A percentile compares a stretch with the other conserved stretches of the same genome.
Evolutionary conservation across 2,888 invertebrate genomes (phyloP).

Genomic region (Tupiocoris notatus): DNA sequence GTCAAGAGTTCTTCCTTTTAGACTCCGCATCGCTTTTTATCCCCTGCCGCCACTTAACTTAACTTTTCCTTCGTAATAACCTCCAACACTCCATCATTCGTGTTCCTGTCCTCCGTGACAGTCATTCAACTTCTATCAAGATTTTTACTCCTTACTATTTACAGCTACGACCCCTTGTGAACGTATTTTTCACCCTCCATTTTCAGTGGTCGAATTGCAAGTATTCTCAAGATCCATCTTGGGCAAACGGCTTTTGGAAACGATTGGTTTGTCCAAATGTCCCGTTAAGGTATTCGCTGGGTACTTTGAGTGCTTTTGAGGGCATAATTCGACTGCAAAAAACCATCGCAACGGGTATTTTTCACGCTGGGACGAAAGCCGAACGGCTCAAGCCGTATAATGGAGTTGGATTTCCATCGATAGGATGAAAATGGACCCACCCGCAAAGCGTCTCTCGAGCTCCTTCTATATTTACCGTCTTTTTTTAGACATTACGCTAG

Average conservation of each 20-base stretch:
- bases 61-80: not conserved
- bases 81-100: not conserved
- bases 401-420: not conserved
- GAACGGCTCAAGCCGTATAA: not conserved
- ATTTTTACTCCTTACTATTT: not conserved
- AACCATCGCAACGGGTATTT: not conserved
- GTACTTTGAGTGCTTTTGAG: not conserved
- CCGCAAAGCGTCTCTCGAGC: not conserved
- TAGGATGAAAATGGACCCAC: not conserved
- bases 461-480: no score
- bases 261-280: not conserved
- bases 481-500: no score
- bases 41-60: not conserved
- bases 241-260: not conserved
- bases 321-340: not conserved
- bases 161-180: not conserved
- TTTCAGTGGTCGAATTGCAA: not conserved
- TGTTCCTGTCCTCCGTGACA: not conserved
- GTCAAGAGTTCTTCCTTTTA: slow-evolving; percentile 1
- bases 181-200: not conserved
- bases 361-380: not conserved
- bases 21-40: not conserved
- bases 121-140: not conserved
- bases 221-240: not conserved
- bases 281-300: not conserved